Evolutionary conservation across 2,113 vertebrate genomes (phyloP), one percentile per base, ranked within the genome.

Genomic region (Oenanthe melanoleuca): DNA sequence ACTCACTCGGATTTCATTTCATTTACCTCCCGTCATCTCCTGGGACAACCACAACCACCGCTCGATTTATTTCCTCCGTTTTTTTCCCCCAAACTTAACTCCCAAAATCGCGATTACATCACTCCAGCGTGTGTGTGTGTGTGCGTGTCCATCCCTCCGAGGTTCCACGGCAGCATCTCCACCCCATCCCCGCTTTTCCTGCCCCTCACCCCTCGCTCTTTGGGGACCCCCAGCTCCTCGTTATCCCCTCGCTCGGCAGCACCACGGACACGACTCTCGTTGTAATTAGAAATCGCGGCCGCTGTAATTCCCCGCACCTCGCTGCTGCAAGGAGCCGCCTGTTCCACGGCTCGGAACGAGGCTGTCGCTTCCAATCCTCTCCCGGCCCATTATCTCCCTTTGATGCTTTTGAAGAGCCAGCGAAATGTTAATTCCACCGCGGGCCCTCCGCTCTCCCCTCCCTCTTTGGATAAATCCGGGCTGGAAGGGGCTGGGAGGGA

Each of bases 361-460:
- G 47, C 93, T 95, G 95, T 95, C 94, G 81, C 94, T 95, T 96
- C 92, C 52, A 75, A 95, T 97, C 93, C 96, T 69, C 94, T 90
- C 81, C 44, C 92, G 50, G 60, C 49, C 87, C 95, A 50, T 96
- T 90, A 91, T 95, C 96, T 94, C 49, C 92, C 93, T 93, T 88
- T 93, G 96, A 97, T 96, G 95, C 94, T 93, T 94, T 83, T 91
- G 81, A 94, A 92, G 95, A 96, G 96, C 80, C 93, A 94, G 86
- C 82, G 81, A 92, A 78, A 83, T 90, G 95, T 94, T 95, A 84
- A 96, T 97, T 96, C 94, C 71, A 0, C 86, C 92, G 94, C 79
- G 93, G 96, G 93, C 13, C 96, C 79, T 96, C 91, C 85, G 57
- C 78, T 67, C 89, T 64, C 84, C 67, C 61, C 82, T 89, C 37